Evolutionary conservation across 2,888 invertebrate species (phyloP).

Genomic region (Hirudinaria manillensis): DNA sequence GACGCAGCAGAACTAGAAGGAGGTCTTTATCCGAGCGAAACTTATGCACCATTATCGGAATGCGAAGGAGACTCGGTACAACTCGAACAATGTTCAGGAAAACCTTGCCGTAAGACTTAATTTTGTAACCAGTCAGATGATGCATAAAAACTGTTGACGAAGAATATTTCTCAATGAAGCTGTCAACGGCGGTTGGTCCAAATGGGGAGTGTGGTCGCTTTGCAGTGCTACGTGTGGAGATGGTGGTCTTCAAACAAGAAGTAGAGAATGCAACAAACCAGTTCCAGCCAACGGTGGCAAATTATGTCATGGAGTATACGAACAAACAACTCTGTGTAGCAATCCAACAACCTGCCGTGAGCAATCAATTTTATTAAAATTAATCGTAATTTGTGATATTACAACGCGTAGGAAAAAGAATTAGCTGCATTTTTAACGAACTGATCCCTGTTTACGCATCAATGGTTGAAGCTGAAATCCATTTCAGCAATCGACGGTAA

Average conservation of each 20-base stretch:
- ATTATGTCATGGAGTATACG: conserved; percentile 45
- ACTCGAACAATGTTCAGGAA: conserved; percentile 43
- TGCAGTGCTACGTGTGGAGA: conserved; percentile 38
- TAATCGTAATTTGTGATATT: neutral
- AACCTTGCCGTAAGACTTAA: conserved; percentile 42
- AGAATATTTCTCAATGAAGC: neutral
- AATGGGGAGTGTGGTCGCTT: conserved; percentile 37
- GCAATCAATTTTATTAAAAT: neutral
- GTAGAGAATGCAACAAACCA: conserved; percentile 35
- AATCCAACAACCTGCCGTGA: conserved; percentile 37
- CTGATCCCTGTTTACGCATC: neutral
- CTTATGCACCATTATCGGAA: conserved; percentile 16
- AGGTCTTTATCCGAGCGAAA: conserved; percentile 11
- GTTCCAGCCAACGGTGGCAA: conserved; percentile 35
- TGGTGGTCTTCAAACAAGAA: conserved; percentile 32
- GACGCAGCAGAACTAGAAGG: conserved; percentile 1
- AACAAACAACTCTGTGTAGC: conserved; percentile 45
- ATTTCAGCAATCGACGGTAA: conserved; percentile 35
- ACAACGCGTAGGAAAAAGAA: neutral
- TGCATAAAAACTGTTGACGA: neutral
- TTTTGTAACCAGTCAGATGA: neutral
- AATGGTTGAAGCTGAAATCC: too few species aligned
- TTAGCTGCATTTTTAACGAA: neutral
- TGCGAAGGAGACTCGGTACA: conserved; percentile 46
- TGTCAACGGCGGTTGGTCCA: conserved; percentile 38